Evolutionary conservation across 1,140 invertebrate genomes (phyloP).

Genomic region (Drosophila biarmipes): DNA sequence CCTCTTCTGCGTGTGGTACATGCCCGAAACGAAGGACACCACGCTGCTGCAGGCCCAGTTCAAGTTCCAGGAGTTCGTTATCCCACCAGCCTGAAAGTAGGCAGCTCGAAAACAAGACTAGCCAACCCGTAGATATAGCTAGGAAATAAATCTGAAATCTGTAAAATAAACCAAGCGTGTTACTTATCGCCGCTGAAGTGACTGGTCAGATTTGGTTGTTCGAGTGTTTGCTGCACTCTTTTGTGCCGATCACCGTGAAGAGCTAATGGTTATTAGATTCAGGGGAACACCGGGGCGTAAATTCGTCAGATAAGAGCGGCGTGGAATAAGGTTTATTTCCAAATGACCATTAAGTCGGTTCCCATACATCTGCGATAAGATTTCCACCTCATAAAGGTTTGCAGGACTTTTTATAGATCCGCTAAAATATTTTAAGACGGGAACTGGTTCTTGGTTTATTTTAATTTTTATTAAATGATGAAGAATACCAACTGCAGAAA

Average conservation of each 20-base stretch:
- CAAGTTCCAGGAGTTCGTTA: conserved; percentile 64
- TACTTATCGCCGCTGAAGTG: conserved; percentile 26
- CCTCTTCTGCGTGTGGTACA: conserved; percentile 49
- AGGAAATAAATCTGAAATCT: conserved; percentile 17
- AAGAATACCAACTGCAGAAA: background rate
- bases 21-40: conserved; percentile 70
- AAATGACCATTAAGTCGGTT: conserved; percentile 19
- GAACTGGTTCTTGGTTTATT: background rate
- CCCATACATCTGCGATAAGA: conserved; percentile 26
- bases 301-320: background rate
- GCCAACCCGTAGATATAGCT: conserved; percentile 33
- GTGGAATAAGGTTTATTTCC: conserved; percentile 12
- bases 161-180: conserved; percentile 1
- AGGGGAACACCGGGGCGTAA: conserved; percentile 17
- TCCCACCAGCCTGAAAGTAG: conserved; percentile 39
- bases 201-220: conserved; percentile 16
- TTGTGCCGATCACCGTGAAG: conserved; percentile 32
- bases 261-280: conserved; percentile 7
- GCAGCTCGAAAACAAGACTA: conserved; percentile 24
- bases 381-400: conserved; percentile 19
- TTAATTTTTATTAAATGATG: background rate
- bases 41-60: conserved; percentile 65
- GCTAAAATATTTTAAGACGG: conserved; percentile 3
- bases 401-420: conserved; percentile 19
- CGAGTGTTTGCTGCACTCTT: background rate